Conservation (phyloP, 2,113 vertebrate genomes). For the Peucedramus taeniatus region DNA sequence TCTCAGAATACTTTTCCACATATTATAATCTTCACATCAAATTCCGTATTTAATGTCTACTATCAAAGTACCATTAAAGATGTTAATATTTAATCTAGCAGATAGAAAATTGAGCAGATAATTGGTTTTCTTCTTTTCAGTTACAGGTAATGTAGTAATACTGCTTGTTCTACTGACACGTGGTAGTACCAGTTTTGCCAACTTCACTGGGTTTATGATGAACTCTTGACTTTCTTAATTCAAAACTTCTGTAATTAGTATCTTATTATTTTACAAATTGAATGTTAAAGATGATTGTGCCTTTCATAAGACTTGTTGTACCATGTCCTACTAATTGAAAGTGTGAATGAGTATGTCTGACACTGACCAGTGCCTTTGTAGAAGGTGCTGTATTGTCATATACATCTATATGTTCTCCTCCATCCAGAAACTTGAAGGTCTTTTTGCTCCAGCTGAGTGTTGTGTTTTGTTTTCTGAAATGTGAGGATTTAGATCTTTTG, state of each 20-base stretch:
- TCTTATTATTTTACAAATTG: neutral
- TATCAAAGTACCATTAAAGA: neutral
- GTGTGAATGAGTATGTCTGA: neutral
- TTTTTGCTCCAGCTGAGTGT: neutral
- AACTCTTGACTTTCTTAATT: neutral
- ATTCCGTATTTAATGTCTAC: neutral
- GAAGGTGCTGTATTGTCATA: neutral
- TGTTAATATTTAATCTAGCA: neutral
- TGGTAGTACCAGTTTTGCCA: neutral
- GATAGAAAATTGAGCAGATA: neutral
- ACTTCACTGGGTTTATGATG: neutral
- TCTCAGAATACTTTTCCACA: neutral
- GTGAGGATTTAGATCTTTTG: neutral
- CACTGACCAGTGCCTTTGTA: neutral
- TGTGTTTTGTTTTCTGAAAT: neutral
- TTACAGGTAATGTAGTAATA: neutral
- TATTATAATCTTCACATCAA: neutral
- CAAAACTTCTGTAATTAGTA: neutral
- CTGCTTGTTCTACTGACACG: neutral
- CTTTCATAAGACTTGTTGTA: neutral
- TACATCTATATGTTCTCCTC: neutral
- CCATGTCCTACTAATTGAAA: neutral
- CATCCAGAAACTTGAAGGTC: neutral
- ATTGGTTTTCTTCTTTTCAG: neutral
- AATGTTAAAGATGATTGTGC: neutral